Conservation (phyloP, 2,797 vertebrate species). For the Thaleichthys pacificus region DNA sequence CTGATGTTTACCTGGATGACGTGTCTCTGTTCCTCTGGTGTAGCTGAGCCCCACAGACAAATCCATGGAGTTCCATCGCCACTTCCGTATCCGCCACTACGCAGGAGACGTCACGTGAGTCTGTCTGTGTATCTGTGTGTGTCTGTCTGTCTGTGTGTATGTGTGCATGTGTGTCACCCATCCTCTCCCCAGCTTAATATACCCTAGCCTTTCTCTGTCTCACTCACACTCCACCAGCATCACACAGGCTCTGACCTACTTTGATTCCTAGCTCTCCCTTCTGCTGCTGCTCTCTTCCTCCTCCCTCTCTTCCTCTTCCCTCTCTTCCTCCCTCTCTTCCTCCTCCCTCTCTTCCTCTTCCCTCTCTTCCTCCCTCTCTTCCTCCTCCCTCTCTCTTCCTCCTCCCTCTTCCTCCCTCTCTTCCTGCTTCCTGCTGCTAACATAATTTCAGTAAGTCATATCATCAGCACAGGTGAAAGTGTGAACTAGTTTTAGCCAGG, state of each 20-base stretch:
- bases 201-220: constrained; percentile 27
- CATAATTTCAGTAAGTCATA: too few relatives aligned
- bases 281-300: constrained; percentile 12
- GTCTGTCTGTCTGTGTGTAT: not conserved
- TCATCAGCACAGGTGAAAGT: too few relatives aligned
- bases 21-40: not conserved
- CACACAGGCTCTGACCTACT: constrained; percentile 66
- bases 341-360: too few relatives aligned
- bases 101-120: constrained; percentile 91
- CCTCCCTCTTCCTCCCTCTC: too few relatives aligned
- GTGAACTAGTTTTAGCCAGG: not conserved
- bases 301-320: constrained; percentile 9
- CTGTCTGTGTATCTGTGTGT: constrained; percentile 22
- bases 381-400: too few relatives aligned
- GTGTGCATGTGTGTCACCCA: constrained; percentile 19
- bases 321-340: not conserved
- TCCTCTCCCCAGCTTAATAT: constrained; percentile 58
- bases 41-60: constrained; percentile 88
- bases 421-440: too few relatives aligned
- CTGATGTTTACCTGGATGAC: too few relatives aligned
- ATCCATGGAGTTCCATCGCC: constrained; percentile 87
- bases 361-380: too few relatives aligned
- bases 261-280: constrained; percentile 30
- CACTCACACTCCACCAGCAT: constrained; percentile 32
- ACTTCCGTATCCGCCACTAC: constrained; percentile 92